These are phyloP conservation scores for Orchesella flavescens DNA, from an alignment of 2,888 invertebrate species.

Conservation along the genomic window DNA sequence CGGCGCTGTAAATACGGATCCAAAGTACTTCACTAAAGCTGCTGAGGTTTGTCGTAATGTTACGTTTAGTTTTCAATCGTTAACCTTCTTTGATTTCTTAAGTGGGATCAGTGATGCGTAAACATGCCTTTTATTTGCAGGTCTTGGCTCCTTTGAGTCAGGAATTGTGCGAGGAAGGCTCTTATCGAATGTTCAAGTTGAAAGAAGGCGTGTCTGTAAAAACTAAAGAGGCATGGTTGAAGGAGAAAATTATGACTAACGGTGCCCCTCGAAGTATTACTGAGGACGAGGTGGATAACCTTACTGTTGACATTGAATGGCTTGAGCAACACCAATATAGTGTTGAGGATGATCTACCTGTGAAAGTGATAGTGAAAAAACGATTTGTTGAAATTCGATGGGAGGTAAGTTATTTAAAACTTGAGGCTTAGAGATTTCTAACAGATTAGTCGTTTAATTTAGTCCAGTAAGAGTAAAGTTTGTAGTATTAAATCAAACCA, in stretches of 20 bases:
- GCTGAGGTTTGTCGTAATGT: too few species aligned
- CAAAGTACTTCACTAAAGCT: too few species aligned
- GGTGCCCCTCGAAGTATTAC: slow-evolving; percentile 7
- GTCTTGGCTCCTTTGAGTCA: background rate
- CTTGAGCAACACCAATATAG: background rate
- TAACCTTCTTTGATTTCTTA: too few species aligned
- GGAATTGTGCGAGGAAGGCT: background rate
- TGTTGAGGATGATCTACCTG: background rate
- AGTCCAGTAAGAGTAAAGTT: too few species aligned
- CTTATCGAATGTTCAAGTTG: background rate
- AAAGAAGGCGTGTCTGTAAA: background rate
- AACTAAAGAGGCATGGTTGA: background rate
- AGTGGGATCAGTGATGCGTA: background rate
- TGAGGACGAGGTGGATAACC: background rate
- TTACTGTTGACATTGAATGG: background rate
- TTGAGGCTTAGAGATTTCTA: too few species aligned
- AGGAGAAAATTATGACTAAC: background rate
- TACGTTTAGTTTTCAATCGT: too few species aligned
- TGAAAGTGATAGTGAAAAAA: background rate
- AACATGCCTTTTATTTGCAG: background rate
- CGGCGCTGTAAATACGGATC: too few species aligned
- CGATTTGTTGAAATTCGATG: slow-evolving; percentile 2
- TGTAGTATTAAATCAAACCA: too few species aligned
- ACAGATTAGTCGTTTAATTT: too few species aligned
- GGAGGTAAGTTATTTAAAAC: background rate